A percentile compares a stretch with the other conserved stretches of the same genome.
These are phyloP conservation scores for Patiria miniata DNA, from an alignment of 35 echinoderm and acorn worm genomes.

Conservation along the genomic window DNA sequence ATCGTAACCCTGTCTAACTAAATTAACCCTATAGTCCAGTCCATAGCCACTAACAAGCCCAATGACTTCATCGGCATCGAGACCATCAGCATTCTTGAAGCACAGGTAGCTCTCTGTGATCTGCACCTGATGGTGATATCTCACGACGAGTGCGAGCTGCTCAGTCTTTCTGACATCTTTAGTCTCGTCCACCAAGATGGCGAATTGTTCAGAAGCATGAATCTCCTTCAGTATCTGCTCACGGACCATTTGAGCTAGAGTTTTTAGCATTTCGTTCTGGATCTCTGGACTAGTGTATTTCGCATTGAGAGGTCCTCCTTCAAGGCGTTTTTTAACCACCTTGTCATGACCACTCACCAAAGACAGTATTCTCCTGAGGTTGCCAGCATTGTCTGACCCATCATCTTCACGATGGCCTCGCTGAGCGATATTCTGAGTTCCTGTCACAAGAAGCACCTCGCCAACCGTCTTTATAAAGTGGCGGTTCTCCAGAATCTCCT, in stretches of 20 bases:
- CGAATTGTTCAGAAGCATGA: constrained; percentile 16
- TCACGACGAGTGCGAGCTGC: constrained; percentile 49
- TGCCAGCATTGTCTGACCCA: background rate
- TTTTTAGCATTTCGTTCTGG: constrained; percentile 63
- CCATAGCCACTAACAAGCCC: constrained; percentile 35
- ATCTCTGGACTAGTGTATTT: constrained; percentile 49
- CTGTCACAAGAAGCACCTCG: constrained; percentile 49
- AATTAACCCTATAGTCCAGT: constrained; percentile 21
- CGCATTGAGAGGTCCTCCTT: constrained; percentile 34
- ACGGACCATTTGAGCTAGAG: constrained; percentile 47
- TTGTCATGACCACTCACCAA: too few species aligned
- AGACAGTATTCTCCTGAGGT: too few species aligned
- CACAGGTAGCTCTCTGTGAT: constrained; percentile 40
- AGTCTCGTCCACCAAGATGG: constrained; percentile 53
- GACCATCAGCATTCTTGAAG: constrained; percentile 51
- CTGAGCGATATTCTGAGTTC: constrained; percentile 57
- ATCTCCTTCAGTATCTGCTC: constrained; percentile 61
- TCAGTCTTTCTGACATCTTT: constrained; percentile 69
- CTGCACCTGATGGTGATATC: constrained; percentile 54
- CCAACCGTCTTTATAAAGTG: constrained; percentile 54
- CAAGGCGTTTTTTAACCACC: too few species aligned
- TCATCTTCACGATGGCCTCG: constrained; percentile 55
- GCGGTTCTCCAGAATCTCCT: constrained; percentile 37
- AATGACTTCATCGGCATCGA: constrained; percentile 42
- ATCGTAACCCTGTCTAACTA: constrained; percentile 59